Conservation (phyloP, 2,797 vertebrate species). For the Cichlasoma orientale region DNA sequence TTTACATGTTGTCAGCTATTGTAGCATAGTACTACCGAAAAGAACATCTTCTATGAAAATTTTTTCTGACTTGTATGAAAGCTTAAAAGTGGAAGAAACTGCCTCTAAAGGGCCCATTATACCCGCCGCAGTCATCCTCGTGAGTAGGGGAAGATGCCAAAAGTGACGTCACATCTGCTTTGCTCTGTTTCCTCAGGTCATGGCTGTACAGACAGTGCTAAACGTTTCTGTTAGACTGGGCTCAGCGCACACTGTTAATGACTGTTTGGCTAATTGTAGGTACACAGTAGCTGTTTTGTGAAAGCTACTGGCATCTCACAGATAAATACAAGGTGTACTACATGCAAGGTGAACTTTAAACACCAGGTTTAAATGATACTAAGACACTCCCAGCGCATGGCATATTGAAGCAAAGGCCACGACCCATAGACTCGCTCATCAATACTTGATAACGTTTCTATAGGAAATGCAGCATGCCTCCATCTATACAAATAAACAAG, state of each 20-base stretch:
- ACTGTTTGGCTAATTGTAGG: no score
- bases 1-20: slow-evolving; percentile 27
- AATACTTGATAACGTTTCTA: slow-evolving; percentile 66
- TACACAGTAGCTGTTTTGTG: neutral
- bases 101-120: neutral
- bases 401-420: slow-evolving; percentile 51
- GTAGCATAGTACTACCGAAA: neutral
- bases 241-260: no score
- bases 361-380: neutral
- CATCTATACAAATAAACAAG: slow-evolving; percentile 46
- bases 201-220: no score
- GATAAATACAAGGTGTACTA: neutral
- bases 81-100: neutral
- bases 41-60: rapidly evolving
- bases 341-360: neutral
- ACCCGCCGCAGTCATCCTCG: neutral
- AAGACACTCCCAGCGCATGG: neutral
- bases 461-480: slow-evolving; percentile 36
- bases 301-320: neutral
- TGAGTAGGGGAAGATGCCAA: neutral
- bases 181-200: neutral
- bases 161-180: neutral
- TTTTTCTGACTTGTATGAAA: neutral
- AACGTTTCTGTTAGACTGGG: no score
- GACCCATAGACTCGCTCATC: slow-evolving; percentile 57